Evolutionary conservation across 2,797 vertebrate genomes (phyloP).

Genomic region (Tauraco hartlaubi): DNA sequence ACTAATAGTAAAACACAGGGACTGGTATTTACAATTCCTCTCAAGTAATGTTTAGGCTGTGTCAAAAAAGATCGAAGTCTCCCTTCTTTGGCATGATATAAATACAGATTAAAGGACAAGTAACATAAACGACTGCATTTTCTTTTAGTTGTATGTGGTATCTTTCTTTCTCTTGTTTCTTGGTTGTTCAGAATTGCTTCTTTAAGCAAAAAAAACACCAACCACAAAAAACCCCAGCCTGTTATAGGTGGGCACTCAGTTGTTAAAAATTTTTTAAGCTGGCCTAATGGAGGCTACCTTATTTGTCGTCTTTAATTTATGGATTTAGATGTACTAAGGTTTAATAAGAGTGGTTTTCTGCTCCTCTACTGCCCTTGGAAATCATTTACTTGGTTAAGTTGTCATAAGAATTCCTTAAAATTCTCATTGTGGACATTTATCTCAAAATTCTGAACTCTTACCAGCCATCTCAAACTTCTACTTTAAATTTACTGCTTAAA

Average conservation of each 20-base stretch:
- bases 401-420: neutral
- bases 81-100: neutral
- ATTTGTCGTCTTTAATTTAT: constrained; percentile 23
- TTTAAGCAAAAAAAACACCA: neutral
- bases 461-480: neutral
- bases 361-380: constrained; percentile 28
- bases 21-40: neutral
- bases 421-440: neutral
- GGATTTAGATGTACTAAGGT: neutral
- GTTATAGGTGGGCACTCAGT: neutral
- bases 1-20: neutral
- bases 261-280: neutral
- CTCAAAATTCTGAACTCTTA: neutral
- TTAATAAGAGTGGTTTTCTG: constrained; percentile 32
- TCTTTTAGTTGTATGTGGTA: neutral
- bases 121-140: neutral
- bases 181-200: neutral
- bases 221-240: neutral
- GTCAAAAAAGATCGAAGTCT: neutral
- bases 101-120: neutral
- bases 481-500: constrained; percentile 22
- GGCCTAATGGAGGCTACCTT: neutral
- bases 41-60: neutral
- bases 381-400: constrained; percentile 34
- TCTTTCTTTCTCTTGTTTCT: neutral